A percentile compares a stretch with the other conserved stretches of the same genome.
phyloP scores from a whole-genome alignment of 2,113 vertebrate genomes.

The Hemiprocne comata region DNA sequence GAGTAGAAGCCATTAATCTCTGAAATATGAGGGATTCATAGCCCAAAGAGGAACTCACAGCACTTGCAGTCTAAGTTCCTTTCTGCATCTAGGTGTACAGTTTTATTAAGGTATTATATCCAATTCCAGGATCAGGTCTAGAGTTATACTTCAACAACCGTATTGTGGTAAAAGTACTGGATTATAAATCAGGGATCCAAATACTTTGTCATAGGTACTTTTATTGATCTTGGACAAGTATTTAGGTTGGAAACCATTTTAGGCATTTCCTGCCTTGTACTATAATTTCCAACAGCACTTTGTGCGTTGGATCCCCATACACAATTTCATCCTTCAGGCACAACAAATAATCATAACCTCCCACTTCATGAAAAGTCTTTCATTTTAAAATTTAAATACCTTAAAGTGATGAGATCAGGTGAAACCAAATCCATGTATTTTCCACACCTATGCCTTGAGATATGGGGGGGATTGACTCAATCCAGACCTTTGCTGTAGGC shows the following conservation, averaged over 20 bases:
- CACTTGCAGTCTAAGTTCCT: not conserved
- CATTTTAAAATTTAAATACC: not conserved
- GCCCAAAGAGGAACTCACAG: not conserved
- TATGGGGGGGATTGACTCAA: not conserved
- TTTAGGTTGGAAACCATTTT: not conserved
- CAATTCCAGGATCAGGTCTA: not conserved
- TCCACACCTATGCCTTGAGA: not conserved
- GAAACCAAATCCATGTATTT: not conserved
- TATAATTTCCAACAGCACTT: not conserved
- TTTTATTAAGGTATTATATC: not conserved
- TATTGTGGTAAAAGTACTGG: not conserved
- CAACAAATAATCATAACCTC: not conserved
- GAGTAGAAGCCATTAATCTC: constrained; percentile 63
- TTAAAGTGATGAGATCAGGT: not conserved
- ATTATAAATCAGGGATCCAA: not conserved
- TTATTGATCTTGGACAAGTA: not conserved
- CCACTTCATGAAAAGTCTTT: not conserved
- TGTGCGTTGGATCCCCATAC: not conserved
- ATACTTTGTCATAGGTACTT: not conserved
- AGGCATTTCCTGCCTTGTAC: not conserved
- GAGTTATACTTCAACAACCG: not conserved
- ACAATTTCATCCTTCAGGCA: not conserved
- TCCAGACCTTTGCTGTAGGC: not conserved
- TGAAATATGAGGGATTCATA: constrained; percentile 38
- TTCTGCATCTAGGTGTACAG: not conserved